These are phyloP conservation scores for Dallia pectoralis DNA, from an alignment of 2,797 vertebrate species.

Conservation along the genomic window DNA sequence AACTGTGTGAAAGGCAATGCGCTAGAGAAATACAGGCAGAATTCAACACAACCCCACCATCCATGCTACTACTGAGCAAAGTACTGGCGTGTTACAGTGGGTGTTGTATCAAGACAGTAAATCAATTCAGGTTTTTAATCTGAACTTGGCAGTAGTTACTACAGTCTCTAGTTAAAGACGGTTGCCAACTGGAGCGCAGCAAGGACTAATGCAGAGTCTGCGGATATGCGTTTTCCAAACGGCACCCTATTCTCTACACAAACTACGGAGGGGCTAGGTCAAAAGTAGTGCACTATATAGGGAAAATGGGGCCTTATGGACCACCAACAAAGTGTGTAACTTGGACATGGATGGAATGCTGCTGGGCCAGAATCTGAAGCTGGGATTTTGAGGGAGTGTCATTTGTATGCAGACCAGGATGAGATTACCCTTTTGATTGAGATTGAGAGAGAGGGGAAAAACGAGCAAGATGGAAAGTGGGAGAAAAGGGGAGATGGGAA, in stretches of 20 bases:
- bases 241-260: background rate
- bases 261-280: background rate
- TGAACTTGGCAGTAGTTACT: background rate
- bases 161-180: background rate
- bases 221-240: background rate
- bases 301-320: background rate
- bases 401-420: slow-evolving; percentile 24
- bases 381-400: background rate
- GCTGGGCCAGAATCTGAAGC: background rate
- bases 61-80: background rate
- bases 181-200: background rate
- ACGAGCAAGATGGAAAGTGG: background rate
- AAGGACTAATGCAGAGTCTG: background rate
- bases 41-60: background rate
- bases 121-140: background rate
- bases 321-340: background rate
- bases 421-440: too few relatives aligned
- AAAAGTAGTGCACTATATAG: background rate
- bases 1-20: background rate
- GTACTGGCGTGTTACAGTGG: background rate
- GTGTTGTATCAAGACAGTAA: background rate
- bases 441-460: background rate
- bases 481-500: background rate
- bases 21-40: background rate
- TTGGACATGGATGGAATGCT: background rate